Evolutionary conservation across 1,140 invertebrate species (phyloP), one percentile per base, ranked within the genome.

Genomic region (Chrysoperla carnea): DNA sequence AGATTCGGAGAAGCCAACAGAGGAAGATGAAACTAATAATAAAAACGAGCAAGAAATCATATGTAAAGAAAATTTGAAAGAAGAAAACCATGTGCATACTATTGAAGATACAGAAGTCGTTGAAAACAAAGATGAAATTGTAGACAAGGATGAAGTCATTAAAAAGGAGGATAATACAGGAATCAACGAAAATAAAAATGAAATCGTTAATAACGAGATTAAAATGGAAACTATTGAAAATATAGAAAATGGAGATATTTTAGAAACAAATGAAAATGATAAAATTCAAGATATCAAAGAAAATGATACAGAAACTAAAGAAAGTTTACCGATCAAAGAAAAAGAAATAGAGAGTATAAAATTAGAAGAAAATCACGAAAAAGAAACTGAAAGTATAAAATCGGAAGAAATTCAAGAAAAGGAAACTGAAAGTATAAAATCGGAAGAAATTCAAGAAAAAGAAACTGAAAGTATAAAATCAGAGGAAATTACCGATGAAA

Each of bases 41-140:
- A 6, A 3, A 39, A 36, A 29, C 27, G 33, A 39, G 14, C 9
- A 6, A 8, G 36, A 23, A 42, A 41, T 38, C 12, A 45, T 11
- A 27, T 29, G 31, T 42, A 39, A 29, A n/a, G 36, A 45, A 6
- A 39, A 43, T 15, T 27, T 40, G 14, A 37, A 47, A 36, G 42
- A 39, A 29, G 29, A 41, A 40, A 37, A 29, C 31, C 36, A 45
- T 41, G 28, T 12, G 29, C 29, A 13, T 28, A 8, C 38, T 4
- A 38, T 36, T 33, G 8, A 13, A 42, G 27, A 39, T 11, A 31
- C 33, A 38, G 39, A 27, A 41, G 39, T 17, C 4, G 35, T 39
- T 12, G 31, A 33, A 33, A 33, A 40, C 17, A 58, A 58, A 41
- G 58, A 54, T 42, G 60, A 61, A 42, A 41, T 41, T 14, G 56